Evolutionary conservation across 2,888 invertebrate genomes (phyloP).

Genomic region (Spilosoma lubricipeda): DNA sequence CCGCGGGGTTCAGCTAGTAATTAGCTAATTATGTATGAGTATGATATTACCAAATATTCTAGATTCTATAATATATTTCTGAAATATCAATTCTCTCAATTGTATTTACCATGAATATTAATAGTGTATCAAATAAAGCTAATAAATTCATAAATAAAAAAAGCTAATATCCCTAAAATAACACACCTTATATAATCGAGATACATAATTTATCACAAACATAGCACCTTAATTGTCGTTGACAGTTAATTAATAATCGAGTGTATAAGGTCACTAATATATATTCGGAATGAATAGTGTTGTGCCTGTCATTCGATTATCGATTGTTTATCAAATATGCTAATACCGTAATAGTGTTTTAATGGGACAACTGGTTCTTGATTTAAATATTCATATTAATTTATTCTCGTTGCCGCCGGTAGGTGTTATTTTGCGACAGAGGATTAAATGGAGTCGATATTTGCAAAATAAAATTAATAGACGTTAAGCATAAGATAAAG

Average conservation of each 20-base stretch:
- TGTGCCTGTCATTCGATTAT: constrained; percentile 68
- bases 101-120: neutral
- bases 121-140: neutral
- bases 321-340: constrained; percentile 79
- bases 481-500: neutral
- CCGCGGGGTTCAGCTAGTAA: no score
- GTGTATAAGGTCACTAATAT: constrained; percentile 47
- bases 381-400: constrained; percentile 71
- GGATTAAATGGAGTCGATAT: constrained; percentile 43
- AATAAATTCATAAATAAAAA: constrained; percentile 6
- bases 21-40: no score
- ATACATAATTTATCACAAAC: constrained; percentile 20
- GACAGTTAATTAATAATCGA: constrained; percentile 48
- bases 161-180: constrained; percentile 19
- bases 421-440: constrained; percentile 55
- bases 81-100: neutral
- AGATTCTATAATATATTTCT: neutral
- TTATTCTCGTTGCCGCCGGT: constrained; percentile 59
- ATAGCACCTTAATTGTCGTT: constrained; percentile 40
- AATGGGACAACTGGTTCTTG: constrained; percentile 74
- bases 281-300: constrained; percentile 63
- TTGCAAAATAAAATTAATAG: neutral
- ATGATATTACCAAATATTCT: neutral
- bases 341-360: constrained; percentile 80
- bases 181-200: constrained; percentile 20